Conservation (phyloP, 1,140 invertebrate species). For the Drosophila truncata region DNA sequence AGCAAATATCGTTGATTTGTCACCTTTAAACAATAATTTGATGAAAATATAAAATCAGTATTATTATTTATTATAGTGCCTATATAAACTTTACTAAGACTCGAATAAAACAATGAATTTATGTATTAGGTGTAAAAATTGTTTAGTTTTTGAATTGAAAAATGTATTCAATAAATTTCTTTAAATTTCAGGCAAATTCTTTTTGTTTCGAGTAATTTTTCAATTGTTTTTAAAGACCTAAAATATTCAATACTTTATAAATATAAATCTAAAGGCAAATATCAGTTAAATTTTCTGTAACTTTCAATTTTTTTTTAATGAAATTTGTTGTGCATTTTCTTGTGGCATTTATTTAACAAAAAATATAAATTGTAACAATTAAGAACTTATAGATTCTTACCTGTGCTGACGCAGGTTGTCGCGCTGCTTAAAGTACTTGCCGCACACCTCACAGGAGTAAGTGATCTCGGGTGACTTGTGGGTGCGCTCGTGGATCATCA, state of each 20-base stretch:
- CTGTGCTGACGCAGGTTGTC: constrained; percentile 98
- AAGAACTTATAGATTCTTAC: constrained; percentile 86
- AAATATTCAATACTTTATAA: not conserved
- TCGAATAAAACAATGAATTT: too few species aligned
- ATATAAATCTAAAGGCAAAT: not conserved
- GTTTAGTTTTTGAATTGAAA: not conserved
- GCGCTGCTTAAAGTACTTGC: constrained; percentile 99
- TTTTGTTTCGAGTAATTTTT: not conserved
- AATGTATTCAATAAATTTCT: not conserved
- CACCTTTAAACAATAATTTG: too few species aligned
- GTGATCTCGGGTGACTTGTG: constrained; percentile 98
- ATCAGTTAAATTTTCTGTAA: not conserved
- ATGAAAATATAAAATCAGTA: too few species aligned
- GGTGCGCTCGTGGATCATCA: constrained; percentile 99
- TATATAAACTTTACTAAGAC: too few species aligned
- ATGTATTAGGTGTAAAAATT: too few species aligned
- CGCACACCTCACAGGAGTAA: constrained; percentile 99
- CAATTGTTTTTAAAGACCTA: not conserved
- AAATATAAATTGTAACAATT: not conserved
- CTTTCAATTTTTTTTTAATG: not conserved
- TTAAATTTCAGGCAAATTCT: not conserved
- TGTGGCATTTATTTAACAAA: not conserved
- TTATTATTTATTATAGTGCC: too few species aligned
- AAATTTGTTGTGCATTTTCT: not conserved
- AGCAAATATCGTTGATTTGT: too few species aligned